Percentiles rank a stretch among this genome's conserved stretches.
Conservation (phyloP, 2,888 invertebrate genomes). For the Merodon equestris region DNA sequence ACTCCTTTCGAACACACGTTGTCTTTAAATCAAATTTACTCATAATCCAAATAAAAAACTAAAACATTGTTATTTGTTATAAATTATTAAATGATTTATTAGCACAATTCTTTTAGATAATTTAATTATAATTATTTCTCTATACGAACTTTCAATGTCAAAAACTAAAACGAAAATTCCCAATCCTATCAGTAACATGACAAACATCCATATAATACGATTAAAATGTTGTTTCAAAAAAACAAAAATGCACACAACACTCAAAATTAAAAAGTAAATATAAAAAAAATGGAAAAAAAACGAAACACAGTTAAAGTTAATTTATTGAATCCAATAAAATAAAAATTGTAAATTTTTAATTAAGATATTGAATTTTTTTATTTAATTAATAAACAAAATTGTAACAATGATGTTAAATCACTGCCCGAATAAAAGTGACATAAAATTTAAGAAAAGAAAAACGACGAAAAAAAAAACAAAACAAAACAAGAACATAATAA, state of each 20-base stretch:
- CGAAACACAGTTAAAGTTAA: constrained; percentile 36
- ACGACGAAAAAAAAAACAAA: constrained; percentile 57
- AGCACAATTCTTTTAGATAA: constrained; percentile 65
- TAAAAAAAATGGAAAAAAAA: constrained; percentile 22
- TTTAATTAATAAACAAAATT: constrained; percentile 67
- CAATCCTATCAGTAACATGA: constrained; percentile 37
- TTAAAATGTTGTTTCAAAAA: constrained; percentile 21
- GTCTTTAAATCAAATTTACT: constrained; percentile 42
- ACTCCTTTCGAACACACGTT: constrained; percentile 26
- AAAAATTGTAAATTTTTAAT: constrained; percentile 67
- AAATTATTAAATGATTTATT: constrained; percentile 64
- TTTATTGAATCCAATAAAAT: constrained; percentile 62
- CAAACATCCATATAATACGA: not conserved
- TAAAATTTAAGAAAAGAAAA: constrained; percentile 54
- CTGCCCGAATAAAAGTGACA: constrained; percentile 67
- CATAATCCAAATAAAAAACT: constrained; percentile 51
- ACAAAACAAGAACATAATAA: constrained; percentile 62
- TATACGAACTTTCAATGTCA: constrained; percentile 30
- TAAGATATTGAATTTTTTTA: constrained; percentile 66
- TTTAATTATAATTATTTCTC: constrained; percentile 52
- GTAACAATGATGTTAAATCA: constrained; percentile 66
- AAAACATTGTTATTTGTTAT: constrained; percentile 59
- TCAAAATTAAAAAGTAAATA: constrained; percentile 30
- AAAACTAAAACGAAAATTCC: constrained; percentile 18
- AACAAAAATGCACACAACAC: constrained; percentile 53